phyloP scores from a whole-genome alignment of 2,888 invertebrate genomes.

The Alviniconcha strummeri region DNA sequence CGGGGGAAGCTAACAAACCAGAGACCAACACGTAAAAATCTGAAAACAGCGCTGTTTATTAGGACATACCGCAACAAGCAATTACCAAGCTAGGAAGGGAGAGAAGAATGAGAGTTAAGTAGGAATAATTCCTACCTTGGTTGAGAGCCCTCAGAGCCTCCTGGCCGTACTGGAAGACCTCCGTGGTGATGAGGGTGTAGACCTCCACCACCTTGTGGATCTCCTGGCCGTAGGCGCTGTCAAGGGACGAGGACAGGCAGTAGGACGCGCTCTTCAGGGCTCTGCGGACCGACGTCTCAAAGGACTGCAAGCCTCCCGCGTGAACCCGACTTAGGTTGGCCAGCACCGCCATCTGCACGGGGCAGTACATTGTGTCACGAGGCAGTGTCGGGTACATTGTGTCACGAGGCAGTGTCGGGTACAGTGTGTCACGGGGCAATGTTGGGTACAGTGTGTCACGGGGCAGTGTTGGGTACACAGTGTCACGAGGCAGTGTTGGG shows the following conservation, averaged over 20 bases:
- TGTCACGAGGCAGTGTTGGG: no score
- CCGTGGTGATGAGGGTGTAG: not conserved
- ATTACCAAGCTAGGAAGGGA: no score
- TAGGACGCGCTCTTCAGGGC: not conserved
- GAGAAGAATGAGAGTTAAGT: no score
- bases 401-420: no score
- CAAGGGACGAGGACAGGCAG: not conserved
- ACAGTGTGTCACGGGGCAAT: no score
- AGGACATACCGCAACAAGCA: no score
- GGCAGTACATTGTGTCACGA: not conserved
- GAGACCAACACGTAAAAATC: no score
- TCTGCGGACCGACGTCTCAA: not conserved
- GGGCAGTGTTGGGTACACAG: no score
- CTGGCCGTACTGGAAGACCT: not conserved
- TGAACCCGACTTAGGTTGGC: slow-evolving; percentile 13
- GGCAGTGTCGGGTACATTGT: no score
- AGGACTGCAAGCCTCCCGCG: slow-evolving; percentile 8
- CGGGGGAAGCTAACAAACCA: no score
- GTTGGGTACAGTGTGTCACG: no score
- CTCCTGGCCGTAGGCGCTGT: not conserved
- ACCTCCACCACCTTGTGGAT: not conserved
- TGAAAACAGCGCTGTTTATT: no score
- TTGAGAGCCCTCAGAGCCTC: not conserved
- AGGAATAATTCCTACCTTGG: not conserved
- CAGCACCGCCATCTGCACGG: not conserved